Base-by-base conservation (phyloP, 2,797 vertebrate genomes). In the Chiroxiphia lanceolata region DNA sequence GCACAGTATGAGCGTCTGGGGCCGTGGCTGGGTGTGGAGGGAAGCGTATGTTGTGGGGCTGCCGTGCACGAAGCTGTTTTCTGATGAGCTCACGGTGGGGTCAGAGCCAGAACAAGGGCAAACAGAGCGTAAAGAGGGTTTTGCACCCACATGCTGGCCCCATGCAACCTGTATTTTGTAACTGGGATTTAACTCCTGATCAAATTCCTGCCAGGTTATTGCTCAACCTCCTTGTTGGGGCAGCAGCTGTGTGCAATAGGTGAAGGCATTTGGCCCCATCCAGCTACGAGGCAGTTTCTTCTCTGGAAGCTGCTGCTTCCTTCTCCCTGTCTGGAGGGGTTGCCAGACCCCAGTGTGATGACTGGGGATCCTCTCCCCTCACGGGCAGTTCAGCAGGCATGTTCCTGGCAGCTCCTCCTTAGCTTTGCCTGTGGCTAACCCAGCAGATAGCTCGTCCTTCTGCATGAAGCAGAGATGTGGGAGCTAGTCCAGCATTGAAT, bases 61-160 rank as follows among this genome's bases (percentile, higher is more conserved):
- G 60, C 50, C n/a, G 34, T 25, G 50, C 68, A 89, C 33, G 50
- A 69, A 93, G 91, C 78, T 19, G 29, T 51, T 90, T 93, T 74
- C 78, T 7, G 11, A 45, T 94, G 84, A 94, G 83, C 90, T 96
- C 94, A 96, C 7, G 25, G 71, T 26, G 53, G 92, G 79, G 83
- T 92, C 86, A 80, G 78, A 0, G 85, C 95, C 93, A 93, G 83
- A 88, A 91, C 25, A 0, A 89, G 87, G 84, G 78, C 76, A 93
- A 95, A 88, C 2, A 0, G 71, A 93, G 82, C 71, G 0, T 90
- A 67, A 78, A 89, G 48, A 85, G 44, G 18, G 89, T 96, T 96
- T 90, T 95, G 79, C 7, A 0, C 78, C 93, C 87, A 94, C 94
- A 76, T 1, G 45, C 71, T 70, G 50, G 38, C 57, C 86, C 16